Base-by-base conservation (phyloP, 2,113 vertebrate species). In the Podocnemis expansa region DNA sequence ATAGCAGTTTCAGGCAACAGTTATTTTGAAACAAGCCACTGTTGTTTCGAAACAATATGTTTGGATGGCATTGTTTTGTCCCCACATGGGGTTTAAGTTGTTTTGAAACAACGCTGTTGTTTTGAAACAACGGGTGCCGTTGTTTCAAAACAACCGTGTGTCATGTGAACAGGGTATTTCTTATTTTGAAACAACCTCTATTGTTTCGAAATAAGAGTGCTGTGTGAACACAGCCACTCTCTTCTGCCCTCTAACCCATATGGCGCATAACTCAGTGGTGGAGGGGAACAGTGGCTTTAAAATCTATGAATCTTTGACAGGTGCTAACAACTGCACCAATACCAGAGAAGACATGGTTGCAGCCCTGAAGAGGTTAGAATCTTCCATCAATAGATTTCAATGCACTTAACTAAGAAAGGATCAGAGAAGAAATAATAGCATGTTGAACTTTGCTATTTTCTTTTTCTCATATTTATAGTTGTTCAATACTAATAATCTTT, bases 251-350 rank as follows among this genome's bases (percentile, higher is more conserved):
- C 87, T 34, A 45, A 17, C 31, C 14, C 14, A 25, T 47, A 5
- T 14, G 24, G n/a, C n/a, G 1, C 2, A 49, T 67, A 24, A 8
- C 8, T 27, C 16, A 5, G 24, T 2, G 17, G 73, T 45, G 16
- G 43, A 91, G 79, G 70, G 70, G 2, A 70, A 70, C 22, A 70
- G 13, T 70, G 81, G 10, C 55, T 22, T 14, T 78, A 81, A 41
- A 85, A 56, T 5, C 60, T 25, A 17, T 0, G 0, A 55, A 38
- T 29, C 1, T 70, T 21, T 5, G 5, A 22, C 19, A 22, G 8
- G 0, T 43, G 41, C 80, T 91, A 70, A 47, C 11, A 88, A 17
- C 38, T 88, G 47, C 82, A 92, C 29, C 76, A 83, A 83, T 7
- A n/a, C 0, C 47, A 54, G 83, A 56, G 19, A 80, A 85, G 92